Evolutionary conservation across 92 coral and sea anemone genomes (phyloP), one percentile per base, ranked within the genome.

Genomic region (Phenganax marumi): DNA sequence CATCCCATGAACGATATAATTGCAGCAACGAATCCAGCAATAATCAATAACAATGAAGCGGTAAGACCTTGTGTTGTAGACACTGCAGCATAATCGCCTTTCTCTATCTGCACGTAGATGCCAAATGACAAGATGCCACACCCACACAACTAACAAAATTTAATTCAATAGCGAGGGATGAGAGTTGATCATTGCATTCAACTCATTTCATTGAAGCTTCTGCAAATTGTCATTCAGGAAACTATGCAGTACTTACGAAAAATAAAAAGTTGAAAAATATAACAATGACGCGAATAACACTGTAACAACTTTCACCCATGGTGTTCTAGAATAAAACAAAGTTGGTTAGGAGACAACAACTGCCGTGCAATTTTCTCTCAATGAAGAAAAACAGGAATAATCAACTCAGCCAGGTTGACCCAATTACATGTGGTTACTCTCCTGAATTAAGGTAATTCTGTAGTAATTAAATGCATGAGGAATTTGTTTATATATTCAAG

Each of bases 31-130:
- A 78, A 19, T 6, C 83, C 83, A 78, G 83, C 83, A 63, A 78
- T 60, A 61, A 78, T 78, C 26, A 78, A 78, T 25, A 78, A 78
- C 3, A 78, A 48, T 58, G 83, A 50, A 10, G 83, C 83, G 33
- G 83, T 78, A 39, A 78, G 73, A n/a, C 83, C 83, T 63, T 72
- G 61, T 10, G 83, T 78, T 24, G 83, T 78, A 2, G 83, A 61
- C 11, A 78, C 83, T 21, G 83, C 83, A 78, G 83, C 83, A 62
- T 78, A 78, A 50, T 78, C 83, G 60, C 83, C 83, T 21, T 78
- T 78, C 73, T 78, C 83, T 46, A 78, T 50, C 53, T 78, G 83
- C 5, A 78, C 83, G 13, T 78, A 78, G 61, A 78, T 78, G 39
- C 83, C 83, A 78, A 78, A 78, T n/a, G 83, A 61, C 47, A 78